Evolutionary conservation across 2,888 invertebrate genomes (phyloP), one percentile per base, ranked within the genome.

Genomic region (Idaea biselata): DNA sequence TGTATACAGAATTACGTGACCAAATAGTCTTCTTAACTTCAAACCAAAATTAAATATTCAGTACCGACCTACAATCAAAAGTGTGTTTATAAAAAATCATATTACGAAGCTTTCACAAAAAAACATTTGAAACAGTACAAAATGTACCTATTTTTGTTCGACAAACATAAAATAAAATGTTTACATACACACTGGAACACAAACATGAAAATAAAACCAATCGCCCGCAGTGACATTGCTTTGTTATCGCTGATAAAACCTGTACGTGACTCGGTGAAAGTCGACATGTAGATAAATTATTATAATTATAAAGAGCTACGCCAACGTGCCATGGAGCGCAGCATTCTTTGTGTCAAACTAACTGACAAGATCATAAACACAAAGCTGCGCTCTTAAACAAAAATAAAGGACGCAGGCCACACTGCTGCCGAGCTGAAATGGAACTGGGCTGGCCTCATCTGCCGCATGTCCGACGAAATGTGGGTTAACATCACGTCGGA

Each of bases 211-310:
- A 58, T 58, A 60, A 55, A 60, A 17, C 57, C 62, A 63, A 66
- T 66, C 63, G 63, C 59, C 31, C 62, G 60, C 55, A 55, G 31
- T 62, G 33, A 61, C 61, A 64, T 63, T 62, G 59, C 62, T 67
- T 62, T 64, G 64, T 64, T 64, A 67, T 60, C 62, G 69, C 66
- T 62, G 68, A 71, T 73, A 63, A 73, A 71, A 72, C 67, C 67
- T 64, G 31, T 68, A 66, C 68, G 59, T 56, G 61, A 68, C 67
- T 69, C 67, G 71, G 69, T 57, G 11, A 44, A 8, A 44, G 11
- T 14, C 44, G 44, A 8, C 11, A 14, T 1, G 11, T 44, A 3
- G 44, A 14, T 11, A 44, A 44, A 11, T 44, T 44, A 44, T 44
- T 11, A 11, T 44, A 44, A 44, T 32, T 32, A 32, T 8, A 32